These are phyloP conservation scores for Falco berigora DNA, from an alignment of 2,797 vertebrate genomes.

Conservation along the genomic window DNA sequence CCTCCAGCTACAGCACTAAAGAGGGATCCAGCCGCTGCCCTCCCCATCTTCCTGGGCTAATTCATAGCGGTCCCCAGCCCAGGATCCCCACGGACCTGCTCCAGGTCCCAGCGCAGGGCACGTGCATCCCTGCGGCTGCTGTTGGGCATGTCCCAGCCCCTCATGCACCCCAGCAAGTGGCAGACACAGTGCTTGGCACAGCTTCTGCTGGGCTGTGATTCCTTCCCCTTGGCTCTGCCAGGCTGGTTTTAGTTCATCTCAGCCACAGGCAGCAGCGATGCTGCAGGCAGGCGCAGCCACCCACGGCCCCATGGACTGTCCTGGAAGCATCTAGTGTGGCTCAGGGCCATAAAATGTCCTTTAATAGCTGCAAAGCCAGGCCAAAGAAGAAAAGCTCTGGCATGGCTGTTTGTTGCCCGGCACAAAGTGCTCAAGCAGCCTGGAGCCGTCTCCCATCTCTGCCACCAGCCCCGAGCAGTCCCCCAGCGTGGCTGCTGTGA, in stretches of 20 bases:
- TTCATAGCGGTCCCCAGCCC: rapidly evolving
- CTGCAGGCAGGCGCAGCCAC: rapidly evolving
- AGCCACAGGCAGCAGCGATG: rapidly evolving
- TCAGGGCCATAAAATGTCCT: rapidly evolving
- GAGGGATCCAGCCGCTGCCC: background rate
- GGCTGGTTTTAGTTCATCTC: background rate
- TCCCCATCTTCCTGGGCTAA: background rate
- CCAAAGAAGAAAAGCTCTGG: background rate
- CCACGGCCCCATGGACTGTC: rapidly evolving
- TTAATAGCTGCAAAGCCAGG: rapidly evolving
- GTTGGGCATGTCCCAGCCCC: rapidly evolving
- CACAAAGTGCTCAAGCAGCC: rapidly evolving
- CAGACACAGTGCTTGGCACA: rapidly evolving
- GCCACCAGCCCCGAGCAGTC: background rate
- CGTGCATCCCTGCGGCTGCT: rapidly evolving
- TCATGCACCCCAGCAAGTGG: rapidly evolving
- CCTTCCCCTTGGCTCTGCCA: background rate
- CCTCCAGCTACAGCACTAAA: background rate
- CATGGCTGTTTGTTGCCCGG: rapidly evolving
- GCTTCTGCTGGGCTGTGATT: rapidly evolving
- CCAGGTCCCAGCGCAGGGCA: background rate
- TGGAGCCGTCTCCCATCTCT: rapidly evolving
- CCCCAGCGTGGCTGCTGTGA: rapidly evolving
- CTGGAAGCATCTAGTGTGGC: background rate
- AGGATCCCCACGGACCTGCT: rapidly evolving